A percentile compares a stretch with the other conserved stretches of the same genome.
Conservation (phyloP, 2,113 vertebrate species). For the Ceuthmochares aereus region DNA sequence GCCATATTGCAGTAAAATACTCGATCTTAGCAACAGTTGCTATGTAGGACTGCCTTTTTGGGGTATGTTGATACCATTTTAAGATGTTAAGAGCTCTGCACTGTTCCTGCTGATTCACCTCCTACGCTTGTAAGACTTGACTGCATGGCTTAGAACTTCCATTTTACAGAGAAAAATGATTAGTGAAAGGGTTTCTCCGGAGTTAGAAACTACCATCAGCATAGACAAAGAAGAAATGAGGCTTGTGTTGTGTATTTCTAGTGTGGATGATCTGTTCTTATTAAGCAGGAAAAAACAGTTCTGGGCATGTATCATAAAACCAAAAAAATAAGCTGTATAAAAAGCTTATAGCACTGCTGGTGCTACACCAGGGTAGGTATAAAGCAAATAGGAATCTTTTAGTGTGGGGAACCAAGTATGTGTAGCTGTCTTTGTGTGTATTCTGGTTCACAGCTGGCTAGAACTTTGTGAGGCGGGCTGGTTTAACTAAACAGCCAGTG, state of each 20-base stretch:
- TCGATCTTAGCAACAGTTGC: constrained; percentile 60
- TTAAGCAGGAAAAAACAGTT: background rate
- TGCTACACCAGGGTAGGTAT: background rate
- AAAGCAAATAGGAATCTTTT: background rate
- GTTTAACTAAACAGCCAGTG: accelerated
- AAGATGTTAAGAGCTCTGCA: constrained; percentile 12
- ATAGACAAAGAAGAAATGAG: background rate
- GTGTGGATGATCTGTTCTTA: background rate
- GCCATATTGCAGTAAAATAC: background rate
- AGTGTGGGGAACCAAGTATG: background rate
- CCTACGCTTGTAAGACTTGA: background rate
- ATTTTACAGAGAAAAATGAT: background rate
- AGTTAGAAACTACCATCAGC: background rate
- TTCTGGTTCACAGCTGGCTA: background rate
- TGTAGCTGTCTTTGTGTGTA: background rate
- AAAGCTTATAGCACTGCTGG: background rate
- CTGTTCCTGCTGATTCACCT: constrained; percentile 15
- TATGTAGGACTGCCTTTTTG: constrained; percentile 10
- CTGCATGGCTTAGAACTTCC: background rate
- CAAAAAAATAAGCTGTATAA: background rate
- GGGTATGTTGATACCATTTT: background rate
- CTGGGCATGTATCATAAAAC: background rate
- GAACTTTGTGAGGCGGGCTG: background rate
- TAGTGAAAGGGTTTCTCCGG: background rate
- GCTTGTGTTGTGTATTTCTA: background rate